Percentiles rank a stretch among this genome's conserved stretches.
These are phyloP conservation scores for Sminthurides bifidus DNA, from an alignment of 1,140 invertebrate genomes.

Conservation along the genomic window DNA sequence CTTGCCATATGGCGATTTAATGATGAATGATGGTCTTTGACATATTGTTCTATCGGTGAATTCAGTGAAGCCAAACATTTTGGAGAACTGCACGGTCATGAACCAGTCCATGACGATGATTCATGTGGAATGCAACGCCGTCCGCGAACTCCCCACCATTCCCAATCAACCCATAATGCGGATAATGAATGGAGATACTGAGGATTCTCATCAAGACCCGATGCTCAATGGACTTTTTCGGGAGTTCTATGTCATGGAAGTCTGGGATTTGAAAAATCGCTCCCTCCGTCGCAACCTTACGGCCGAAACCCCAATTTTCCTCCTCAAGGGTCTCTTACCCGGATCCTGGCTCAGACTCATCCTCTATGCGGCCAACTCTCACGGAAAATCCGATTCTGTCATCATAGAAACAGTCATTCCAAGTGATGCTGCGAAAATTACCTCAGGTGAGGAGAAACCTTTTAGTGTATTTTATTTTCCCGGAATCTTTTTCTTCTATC, in stretches of 20 bases:
- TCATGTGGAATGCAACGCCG: slow-evolving; percentile 53
- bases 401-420: slow-evolving; percentile 72
- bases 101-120: slow-evolving; percentile 74
- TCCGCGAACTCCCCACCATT: slow-evolving; percentile 27
- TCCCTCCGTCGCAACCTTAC: slow-evolving; percentile 30
- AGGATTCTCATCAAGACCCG: slow-evolving; percentile 24
- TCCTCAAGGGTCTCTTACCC: slow-evolving; percentile 40
- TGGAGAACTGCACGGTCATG: slow-evolving; percentile 69
- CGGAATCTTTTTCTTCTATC: not conserved
- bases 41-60: too few species aligned
- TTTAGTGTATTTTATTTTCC: not conserved
- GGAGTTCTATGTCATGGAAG: slow-evolving; percentile 31
- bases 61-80: slow-evolving; percentile 39
- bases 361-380: slow-evolving; percentile 73
- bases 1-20: too few species aligned
- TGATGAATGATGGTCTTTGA: too few species aligned
- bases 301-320: slow-evolving; percentile 29
- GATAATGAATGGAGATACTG: slow-evolving; percentile 30
- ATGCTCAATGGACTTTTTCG: slow-evolving; percentile 27
- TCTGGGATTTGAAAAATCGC: slow-evolving; percentile 31
- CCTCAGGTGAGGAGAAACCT: slow-evolving; percentile 46
- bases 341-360: slow-evolving; percentile 57
- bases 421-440: slow-evolving; percentile 70
- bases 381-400: slow-evolving; percentile 67
- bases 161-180: slow-evolving; percentile 30